phyloP scores from a whole-genome alignment of 2,797 vertebrate genomes.

The Paramormyrops hopkinsi region DNA sequence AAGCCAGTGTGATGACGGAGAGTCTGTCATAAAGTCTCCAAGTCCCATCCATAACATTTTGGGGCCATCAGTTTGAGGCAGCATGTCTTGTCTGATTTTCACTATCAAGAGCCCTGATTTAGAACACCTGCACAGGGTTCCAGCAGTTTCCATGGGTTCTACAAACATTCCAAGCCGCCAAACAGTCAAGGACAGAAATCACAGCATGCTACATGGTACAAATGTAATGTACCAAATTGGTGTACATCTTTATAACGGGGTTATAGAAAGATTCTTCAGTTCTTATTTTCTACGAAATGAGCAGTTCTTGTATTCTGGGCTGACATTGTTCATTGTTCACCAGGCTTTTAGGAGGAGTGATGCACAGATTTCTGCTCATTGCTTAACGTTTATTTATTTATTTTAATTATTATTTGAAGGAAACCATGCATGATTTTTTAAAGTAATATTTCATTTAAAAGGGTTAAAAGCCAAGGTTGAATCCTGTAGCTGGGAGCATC shows the following conservation, averaged over 20 bases:
- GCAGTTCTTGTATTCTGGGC: background rate
- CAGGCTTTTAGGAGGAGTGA: background rate
- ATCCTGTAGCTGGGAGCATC: background rate
- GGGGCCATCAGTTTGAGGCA: background rate
- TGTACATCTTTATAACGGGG: background rate
- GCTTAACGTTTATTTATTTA: background rate
- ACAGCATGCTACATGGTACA: background rate
- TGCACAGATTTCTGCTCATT: background rate
- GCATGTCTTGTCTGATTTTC: background rate
- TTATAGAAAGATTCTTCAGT: background rate
- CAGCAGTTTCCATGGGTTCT: background rate
- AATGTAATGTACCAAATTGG: background rate
- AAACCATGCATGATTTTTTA: background rate
- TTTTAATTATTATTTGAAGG: background rate
- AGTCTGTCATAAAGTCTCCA: background rate
- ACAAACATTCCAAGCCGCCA: background rate
- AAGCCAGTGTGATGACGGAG: slow-evolving; percentile 20
- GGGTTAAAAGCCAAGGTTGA: background rate
- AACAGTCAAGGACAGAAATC: background rate
- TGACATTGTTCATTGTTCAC: background rate
- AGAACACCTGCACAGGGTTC: background rate
- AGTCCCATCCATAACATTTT: background rate
- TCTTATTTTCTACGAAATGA: background rate
- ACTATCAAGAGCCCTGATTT: background rate
- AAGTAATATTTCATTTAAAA: background rate